Base-by-base conservation (phyloP, 2,113 vertebrate species). In the Grallaria varia region DNA sequence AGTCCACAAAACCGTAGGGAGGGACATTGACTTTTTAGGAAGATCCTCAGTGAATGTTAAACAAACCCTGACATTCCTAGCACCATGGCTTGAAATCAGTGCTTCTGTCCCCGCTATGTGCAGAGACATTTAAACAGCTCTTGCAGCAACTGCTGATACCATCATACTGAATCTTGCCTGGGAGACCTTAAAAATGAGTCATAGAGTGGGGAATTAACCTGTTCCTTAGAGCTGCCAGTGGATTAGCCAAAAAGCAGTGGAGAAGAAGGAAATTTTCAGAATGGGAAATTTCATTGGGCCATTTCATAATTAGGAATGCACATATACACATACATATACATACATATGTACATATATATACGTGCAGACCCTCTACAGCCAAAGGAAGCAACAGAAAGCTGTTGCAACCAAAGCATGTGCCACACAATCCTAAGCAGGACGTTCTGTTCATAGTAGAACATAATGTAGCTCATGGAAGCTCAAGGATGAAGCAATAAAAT, bases 401-500 rank as follows among this genome's bases (percentile, higher is more conserved):
- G 45, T 56, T 84, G 83, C 59, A 85, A 64, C 30, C 83, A 62
- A 80, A 66, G 31, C 21, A 30, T 30, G 77, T 62, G 68, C 47
- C 50, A 62, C 55, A 63, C 50, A 77, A 11, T 76, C 53, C 76
- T 44, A 76, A 91, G 42, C 8, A 74, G 76, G 89, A 73, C 1
- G 1, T 59, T 75, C 69, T 30, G 62, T 60, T 78, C 58, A 9
- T 5, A 56, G 62, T 8, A 60, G 86, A 85, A 78, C 47, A 67
- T 37, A 49, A 58, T 8, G 39, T 40, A 59, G 88, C 64, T 84
- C 56, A 71, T 77, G 64, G 56, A 77, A 55, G 66, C 44, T 97
- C 97, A 98, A 97, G 97, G 97, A 97, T 97, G 95, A 97, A 96
- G 92, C 74, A 96, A 97, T 94, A 97, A 87, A 97, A 87, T 64